phyloP scores from a whole-genome alignment of 2,113 vertebrate genomes.

The Pogona vitticeps region DNA sequence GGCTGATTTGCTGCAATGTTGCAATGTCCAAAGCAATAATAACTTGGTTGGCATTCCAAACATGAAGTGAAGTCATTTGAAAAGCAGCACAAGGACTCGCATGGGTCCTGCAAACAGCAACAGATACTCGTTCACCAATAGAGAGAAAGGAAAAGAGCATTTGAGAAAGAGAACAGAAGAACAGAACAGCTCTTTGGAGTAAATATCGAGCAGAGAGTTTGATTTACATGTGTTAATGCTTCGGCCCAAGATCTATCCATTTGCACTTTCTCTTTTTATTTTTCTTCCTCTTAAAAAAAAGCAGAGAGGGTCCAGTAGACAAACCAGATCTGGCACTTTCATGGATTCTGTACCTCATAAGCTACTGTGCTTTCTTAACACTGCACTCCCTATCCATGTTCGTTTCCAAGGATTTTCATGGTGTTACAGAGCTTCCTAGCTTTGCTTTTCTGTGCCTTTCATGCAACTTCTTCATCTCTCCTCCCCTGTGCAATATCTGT shows the following conservation, averaged over 20 bases:
- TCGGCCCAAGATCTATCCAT: conserved; percentile 4
- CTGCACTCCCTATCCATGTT: accelerated
- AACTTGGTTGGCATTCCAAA: neutral
- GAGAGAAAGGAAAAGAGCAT: neutral
- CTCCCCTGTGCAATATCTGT: neutral
- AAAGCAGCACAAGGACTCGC: neutral
- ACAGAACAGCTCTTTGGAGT: conserved; percentile 1
- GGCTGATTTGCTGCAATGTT: neutral
- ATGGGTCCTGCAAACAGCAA: neutral
- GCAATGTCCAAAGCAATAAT: neutral
- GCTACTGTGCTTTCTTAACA: accelerated
- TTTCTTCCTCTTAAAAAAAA: neutral
- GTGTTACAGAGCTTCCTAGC: neutral
- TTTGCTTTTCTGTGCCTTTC: neutral
- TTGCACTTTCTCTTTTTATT: neutral
- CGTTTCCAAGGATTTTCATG: neutral
- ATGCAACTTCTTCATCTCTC: conserved; percentile 12
- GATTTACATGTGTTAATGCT: neutral
- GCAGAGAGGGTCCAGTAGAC: neutral
- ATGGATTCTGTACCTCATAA: neutral
- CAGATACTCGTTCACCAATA: conserved; percentile 9
- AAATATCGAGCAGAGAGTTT: neutral
- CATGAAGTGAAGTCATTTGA: conserved; percentile 25
- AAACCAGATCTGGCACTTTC: neutral
- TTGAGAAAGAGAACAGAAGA: neutral